Conservation (phyloP, 2,113 vertebrate species). For the Rhea americana region DNA sequence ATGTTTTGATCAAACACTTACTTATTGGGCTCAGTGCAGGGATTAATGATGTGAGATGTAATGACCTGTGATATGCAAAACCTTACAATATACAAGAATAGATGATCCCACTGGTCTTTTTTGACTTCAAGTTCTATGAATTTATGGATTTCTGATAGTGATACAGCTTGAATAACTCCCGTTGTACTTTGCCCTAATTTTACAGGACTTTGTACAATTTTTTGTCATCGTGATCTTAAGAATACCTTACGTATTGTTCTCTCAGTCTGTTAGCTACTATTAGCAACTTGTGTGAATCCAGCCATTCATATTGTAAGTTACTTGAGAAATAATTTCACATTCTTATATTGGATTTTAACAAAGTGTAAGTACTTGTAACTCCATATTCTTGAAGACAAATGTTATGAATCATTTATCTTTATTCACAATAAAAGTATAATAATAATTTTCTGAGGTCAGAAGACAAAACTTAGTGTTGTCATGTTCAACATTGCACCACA, state of each 20-base stretch:
- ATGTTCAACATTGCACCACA: not conserved
- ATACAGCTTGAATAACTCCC: constrained; percentile 32
- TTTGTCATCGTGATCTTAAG: constrained; percentile 58
- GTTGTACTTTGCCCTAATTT: constrained; percentile 57
- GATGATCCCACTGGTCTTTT: constrained; percentile 29
- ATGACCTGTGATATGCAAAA: not conserved
- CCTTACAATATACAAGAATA: constrained; percentile 43
- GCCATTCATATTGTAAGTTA: not conserved
- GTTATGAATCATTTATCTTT: not conserved
- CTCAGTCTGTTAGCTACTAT: not conserved
- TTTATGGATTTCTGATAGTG: constrained; percentile 35
- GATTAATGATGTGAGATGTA: constrained; percentile 35
- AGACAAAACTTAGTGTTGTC: not conserved
- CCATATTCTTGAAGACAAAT: not conserved
- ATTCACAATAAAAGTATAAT: not conserved
- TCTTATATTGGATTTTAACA: not conserved
- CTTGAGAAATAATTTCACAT: not conserved
- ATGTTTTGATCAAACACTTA: constrained; percentile 29
- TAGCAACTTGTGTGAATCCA: not conserved
- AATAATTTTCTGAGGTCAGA: not conserved
- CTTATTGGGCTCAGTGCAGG: not conserved
- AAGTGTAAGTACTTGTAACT: not conserved
- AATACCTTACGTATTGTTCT: constrained; percentile 37
- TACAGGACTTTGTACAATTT: constrained; percentile 42
- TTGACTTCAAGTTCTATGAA: constrained; percentile 9